Percentiles rank a stretch among this genome's conserved stretches.
Evolutionary conservation across 2,888 invertebrate species (phyloP).

Genomic region (Caradrina clavipalpis): DNA sequence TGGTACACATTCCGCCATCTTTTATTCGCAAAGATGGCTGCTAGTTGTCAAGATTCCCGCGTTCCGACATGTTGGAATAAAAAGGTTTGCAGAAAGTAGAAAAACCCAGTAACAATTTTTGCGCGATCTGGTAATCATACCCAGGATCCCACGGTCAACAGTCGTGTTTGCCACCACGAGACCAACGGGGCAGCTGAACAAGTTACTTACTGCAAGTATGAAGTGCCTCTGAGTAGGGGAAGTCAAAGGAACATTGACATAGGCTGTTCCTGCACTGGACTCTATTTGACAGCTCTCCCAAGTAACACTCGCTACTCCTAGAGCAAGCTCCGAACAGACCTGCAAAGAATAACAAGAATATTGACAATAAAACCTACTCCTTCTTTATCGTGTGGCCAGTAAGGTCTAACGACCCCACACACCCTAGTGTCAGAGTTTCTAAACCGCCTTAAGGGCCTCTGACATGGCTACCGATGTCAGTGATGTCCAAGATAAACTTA

Average conservation of each 20-base stretch:
- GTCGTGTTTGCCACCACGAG: too few relatives aligned
- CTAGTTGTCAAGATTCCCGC: constrained; percentile 57
- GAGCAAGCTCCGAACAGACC: constrained; percentile 78
- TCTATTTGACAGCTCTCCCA: constrained; percentile 67
- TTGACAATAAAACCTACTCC: background rate
- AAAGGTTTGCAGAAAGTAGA: constrained; percentile 25
- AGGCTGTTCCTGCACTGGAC: constrained; percentile 82
- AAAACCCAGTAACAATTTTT: too few relatives aligned
- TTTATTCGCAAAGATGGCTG: constrained; percentile 48
- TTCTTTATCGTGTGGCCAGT: too few relatives aligned
- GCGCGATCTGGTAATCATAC: too few relatives aligned
- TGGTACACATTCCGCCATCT: constrained; percentile 31
- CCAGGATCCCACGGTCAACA: too few relatives aligned
- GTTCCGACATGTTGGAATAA: constrained; percentile 28
- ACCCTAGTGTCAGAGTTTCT: too few relatives aligned
- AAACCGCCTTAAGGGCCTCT: too few relatives aligned
- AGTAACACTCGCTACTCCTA: constrained; percentile 78
- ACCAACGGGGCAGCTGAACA: background rate
- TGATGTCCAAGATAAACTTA: too few relatives aligned
- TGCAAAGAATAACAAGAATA: constrained; percentile 55
- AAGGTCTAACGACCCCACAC: too few relatives aligned
- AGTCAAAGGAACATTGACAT: constrained; percentile 83
- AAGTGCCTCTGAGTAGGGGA: constrained; percentile 75
- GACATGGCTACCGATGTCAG: too few relatives aligned
- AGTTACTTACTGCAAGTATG: constrained; percentile 80